A percentile compares a stretch with the other conserved stretches of the same genome.
Evolutionary conservation across 2,888 invertebrate genomes (phyloP).

Genomic region (Epinotia brunnichana): DNA sequence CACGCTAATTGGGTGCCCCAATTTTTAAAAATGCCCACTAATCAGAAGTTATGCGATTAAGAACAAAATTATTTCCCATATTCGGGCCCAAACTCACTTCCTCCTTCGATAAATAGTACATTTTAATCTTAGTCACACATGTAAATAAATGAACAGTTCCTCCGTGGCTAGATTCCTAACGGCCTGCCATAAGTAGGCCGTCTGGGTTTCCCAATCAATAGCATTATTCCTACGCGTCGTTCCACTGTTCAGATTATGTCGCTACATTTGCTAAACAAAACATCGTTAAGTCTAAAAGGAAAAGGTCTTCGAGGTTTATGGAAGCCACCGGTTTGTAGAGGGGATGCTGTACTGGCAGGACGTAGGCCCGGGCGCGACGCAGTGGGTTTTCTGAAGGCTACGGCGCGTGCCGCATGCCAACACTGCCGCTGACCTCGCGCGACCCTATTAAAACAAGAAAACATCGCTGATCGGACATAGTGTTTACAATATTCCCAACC

Average conservation of each 20-base stretch:
- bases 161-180: constrained; percentile 41
- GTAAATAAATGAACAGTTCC: constrained; percentile 34
- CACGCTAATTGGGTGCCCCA: too few species aligned
- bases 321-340: constrained; percentile 59
- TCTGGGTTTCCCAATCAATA: constrained; percentile 71
- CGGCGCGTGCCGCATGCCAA: constrained; percentile 83
- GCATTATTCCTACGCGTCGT: constrained; percentile 56
- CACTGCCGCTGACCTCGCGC: constrained; percentile 73
- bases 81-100: constrained; percentile 1
- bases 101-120: constrained; percentile 32
- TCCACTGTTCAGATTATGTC: constrained; percentile 53
- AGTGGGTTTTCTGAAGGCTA: constrained; percentile 84
- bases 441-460: constrained; percentile 81
- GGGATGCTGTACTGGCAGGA: constrained; percentile 72
- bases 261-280: constrained; percentile 63
- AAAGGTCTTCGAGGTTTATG: constrained; percentile 54
- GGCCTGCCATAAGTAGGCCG: constrained; percentile 37
- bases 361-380: constrained; percentile 69
- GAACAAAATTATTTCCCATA: constrained; percentile 16
- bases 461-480: constrained; percentile 70
- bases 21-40: too few species aligned
- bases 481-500: constrained; percentile 66
- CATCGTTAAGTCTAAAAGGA: constrained; percentile 70
- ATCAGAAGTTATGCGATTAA: not conserved
- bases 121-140: constrained; percentile 37